Evolutionary conservation across 1,140 invertebrate genomes (phyloP).

Genomic region (Trissolcus basalis): DNA sequence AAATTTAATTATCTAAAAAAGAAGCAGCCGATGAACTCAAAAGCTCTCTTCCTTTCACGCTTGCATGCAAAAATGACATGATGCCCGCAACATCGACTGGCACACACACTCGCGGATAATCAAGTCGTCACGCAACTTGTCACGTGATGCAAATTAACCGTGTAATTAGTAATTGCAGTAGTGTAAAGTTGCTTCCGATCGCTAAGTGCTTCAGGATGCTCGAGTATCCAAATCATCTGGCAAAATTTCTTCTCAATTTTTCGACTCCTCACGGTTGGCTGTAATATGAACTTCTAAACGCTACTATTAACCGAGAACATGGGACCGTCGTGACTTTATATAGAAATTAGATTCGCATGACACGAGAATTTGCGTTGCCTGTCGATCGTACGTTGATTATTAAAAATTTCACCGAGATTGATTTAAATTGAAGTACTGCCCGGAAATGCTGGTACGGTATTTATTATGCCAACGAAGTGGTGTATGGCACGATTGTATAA

Average conservation of each 20-base stretch:
- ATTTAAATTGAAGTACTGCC: constrained; percentile 34
- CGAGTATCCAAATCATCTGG: constrained; percentile 20
- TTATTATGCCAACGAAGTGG: constrained; percentile 21
- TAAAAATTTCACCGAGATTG: constrained; percentile 29
- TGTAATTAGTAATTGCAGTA: constrained; percentile 59
- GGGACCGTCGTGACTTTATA: constrained; percentile 3
- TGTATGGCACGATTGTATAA: constrained; percentile 21
- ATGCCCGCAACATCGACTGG: not conserved
- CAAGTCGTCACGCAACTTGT: constrained; percentile 58
- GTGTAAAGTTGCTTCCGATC: constrained; percentile 46
- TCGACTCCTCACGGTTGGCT: no score
- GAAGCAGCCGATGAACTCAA: no score
- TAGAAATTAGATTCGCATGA: constrained; percentile 18
- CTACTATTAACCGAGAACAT: constrained; percentile 13
- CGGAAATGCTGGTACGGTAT: constrained; percentile 43
- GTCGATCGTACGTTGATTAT: constrained; percentile 10
- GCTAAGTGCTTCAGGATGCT: constrained; percentile 24
- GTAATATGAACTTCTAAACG: constrained; percentile 1
- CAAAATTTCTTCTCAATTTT: no score
- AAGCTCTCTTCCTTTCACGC: not conserved
- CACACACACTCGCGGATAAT: constrained; percentile 16
- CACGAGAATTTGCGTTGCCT: not conserved
- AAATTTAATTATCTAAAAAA: no score
- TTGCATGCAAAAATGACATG: not conserved
- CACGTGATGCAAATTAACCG: constrained; percentile 62